phyloP scores from a whole-genome alignment of 2,113 vertebrate species.

The Cheirogaleus medius region DNA sequence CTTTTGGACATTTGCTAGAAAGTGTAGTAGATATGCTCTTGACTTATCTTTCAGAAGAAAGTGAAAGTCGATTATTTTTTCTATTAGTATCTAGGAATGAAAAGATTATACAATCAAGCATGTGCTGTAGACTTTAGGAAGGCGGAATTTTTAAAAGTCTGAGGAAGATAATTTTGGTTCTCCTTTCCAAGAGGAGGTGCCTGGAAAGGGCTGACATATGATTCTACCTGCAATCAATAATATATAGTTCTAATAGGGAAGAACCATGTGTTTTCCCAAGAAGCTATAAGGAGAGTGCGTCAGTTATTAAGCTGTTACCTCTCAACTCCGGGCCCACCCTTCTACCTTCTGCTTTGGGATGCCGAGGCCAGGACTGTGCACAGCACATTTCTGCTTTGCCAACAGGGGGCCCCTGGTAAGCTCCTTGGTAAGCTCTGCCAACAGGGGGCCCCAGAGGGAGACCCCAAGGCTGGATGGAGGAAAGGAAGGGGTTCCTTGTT shows the following conservation, averaged over 20 bases:
- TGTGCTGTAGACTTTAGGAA: not conserved
- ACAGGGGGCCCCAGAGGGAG: not conserved
- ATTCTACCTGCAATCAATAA: not conserved
- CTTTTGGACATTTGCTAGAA: not conserved
- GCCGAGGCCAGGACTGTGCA: not conserved
- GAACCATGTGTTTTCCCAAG: not conserved
- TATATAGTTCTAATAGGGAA: not conserved
- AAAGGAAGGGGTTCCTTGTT: not conserved
- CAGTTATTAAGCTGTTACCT: not conserved
- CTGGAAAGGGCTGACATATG: not conserved
- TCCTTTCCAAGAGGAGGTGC: not conserved
- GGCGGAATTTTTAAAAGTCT: not conserved
- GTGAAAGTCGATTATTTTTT: not conserved
- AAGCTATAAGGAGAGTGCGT: not conserved
- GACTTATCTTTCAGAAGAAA: not conserved
- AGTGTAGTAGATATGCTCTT: not conserved
- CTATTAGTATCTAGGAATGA: not conserved
- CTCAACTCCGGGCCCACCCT: not conserved
- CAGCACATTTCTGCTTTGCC: not conserved
- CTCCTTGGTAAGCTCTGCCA: not conserved
- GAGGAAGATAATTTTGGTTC: not conserved
- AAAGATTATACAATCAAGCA: not conserved
- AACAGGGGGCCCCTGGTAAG: no score
- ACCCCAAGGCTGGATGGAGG: not conserved
- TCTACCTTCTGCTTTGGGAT: not conserved